Percentiles rank a stretch among this genome's conserved stretches.
phyloP scores from a whole-genome alignment of 2,888 invertebrate genomes.

The Acleris literana region DNA sequence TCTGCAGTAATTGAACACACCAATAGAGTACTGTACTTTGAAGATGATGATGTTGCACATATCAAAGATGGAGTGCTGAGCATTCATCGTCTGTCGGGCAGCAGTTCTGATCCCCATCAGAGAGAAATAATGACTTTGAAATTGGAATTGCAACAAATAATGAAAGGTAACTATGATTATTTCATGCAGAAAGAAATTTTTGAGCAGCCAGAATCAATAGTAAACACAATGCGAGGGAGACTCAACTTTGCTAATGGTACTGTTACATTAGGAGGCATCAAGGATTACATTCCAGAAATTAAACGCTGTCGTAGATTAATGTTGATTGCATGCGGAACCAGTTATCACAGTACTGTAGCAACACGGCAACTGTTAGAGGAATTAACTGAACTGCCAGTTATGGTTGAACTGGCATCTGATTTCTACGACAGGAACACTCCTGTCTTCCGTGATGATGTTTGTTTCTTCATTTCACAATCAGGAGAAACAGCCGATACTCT shows the following conservation, averaged over 20 bases:
- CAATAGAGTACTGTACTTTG: conserved; percentile 98
- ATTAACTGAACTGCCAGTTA: conserved; percentile 98
- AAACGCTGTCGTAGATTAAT: conserved; percentile 97
- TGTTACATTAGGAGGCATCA: conserved; percentile 98
- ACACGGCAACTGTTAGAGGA: conserved; percentile 98
- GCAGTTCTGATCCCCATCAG: conserved; percentile 90
- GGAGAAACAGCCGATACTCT: conserved; percentile 99
- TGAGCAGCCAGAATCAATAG: conserved; percentile 99
- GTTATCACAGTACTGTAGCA: conserved; percentile 99
- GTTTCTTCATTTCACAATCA: conserved; percentile 99
- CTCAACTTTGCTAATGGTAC: conserved; percentile 94
- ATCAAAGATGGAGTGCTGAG: conserved; percentile 96
- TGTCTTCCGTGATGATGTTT: conserved; percentile 99
- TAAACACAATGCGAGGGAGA: conserved; percentile 99
- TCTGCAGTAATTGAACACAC: conserved; percentile 99
- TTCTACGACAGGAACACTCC: conserved; percentile 99
- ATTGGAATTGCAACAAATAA: conserved; percentile 99
- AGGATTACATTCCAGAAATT: conserved; percentile 99
- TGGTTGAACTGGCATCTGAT: conserved; percentile 99
- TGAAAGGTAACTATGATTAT: conserved; percentile 99
- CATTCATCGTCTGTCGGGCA: conserved; percentile 92
- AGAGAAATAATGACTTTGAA: conserved; percentile 98
- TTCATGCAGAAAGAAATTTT: conserved; percentile 99
- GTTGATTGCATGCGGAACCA: conserved; percentile 99
- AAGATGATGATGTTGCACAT: conserved; percentile 98